These are phyloP conservation scores for Acleris holmiana DNA, from an alignment of 2,888 invertebrate species.

Conservation along the genomic window DNA sequence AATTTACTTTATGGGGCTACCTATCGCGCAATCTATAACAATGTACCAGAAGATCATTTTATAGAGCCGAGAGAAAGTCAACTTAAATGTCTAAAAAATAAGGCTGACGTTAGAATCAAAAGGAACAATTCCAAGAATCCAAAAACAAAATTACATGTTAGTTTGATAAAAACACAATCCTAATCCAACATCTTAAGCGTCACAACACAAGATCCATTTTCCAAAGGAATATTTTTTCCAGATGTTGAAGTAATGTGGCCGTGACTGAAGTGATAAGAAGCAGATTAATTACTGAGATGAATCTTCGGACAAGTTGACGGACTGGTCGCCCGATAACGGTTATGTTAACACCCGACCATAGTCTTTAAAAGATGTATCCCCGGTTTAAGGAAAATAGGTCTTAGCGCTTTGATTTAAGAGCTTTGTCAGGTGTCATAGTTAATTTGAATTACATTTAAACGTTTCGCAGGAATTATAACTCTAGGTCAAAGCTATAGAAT, in stretches of 20 bases:
- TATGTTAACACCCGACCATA: constrained; percentile 49
- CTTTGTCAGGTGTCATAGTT: constrained; percentile 7
- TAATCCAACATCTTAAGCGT: background rate
- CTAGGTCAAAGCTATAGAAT: constrained; percentile 19
- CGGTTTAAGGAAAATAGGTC: constrained; percentile 13
- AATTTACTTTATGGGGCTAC: constrained; percentile 55
- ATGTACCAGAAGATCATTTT: constrained; percentile 39
- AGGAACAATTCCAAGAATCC: constrained; percentile 20
- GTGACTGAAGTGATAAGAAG: constrained; percentile 51
- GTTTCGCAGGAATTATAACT: constrained; percentile 40
- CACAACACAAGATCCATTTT: background rate
- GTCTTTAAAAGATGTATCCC: constrained; percentile 2
- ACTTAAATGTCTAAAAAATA: constrained; percentile 1
- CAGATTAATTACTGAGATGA: constrained; percentile 78
- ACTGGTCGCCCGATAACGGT: constrained; percentile 62
- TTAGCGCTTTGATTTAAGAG: background rate
- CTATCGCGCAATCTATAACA: constrained; percentile 57
- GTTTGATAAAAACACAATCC: constrained; percentile 6
- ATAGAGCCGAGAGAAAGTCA: background rate
- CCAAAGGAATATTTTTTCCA: background rate
- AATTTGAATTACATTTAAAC: constrained; percentile 31
- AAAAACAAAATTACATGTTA: constrained; percentile 15
- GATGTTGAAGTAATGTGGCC: constrained; percentile 2
- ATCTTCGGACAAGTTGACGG: constrained; percentile 56
- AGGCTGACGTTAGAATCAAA: constrained; percentile 7